Percentiles rank a stretch among this genome's conserved stretches.
phyloP scores from a whole-genome alignment of 2,888 invertebrate genomes.

The Temnothorax rugatulus region DNA sequence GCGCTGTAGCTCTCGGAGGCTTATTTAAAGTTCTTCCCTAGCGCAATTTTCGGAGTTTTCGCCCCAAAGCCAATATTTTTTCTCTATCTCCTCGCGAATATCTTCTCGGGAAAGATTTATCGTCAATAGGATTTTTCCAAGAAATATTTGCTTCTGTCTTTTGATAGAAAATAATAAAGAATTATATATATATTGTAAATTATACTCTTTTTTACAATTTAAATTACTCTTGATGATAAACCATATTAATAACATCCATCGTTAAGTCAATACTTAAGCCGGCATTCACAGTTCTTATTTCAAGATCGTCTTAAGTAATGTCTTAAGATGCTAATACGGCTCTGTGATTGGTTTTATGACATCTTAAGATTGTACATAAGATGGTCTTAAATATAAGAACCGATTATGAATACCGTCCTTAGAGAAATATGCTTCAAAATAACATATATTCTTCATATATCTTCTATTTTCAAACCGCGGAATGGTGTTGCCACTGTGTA shows the following conservation, averaged over 20 bases:
- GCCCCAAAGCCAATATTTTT: conserved; percentile 27
- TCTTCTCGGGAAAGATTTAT: background rate
- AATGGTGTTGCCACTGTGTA: background rate
- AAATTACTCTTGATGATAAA: background rate
- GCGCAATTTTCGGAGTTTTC: background rate
- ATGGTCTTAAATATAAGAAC: too few species aligned
- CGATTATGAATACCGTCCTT: too few species aligned
- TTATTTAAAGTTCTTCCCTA: conserved; percentile 26
- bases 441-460: background rate
- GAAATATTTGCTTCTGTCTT: background rate
- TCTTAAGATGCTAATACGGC: too few species aligned
- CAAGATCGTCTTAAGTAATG: too few species aligned
- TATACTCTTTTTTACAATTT: background rate
- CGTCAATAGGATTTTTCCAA: background rate
- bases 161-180: background rate
- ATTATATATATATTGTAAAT: background rate
- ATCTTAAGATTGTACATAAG: too few species aligned
- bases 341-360: too few species aligned
- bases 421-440: background rate
- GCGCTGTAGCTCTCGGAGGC: background rate
- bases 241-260: background rate
- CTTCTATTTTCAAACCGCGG: background rate
- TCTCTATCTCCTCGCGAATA: background rate
- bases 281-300: too few species aligned
- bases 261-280: background rate